Conservation (phyloP, 1,140 invertebrate genomes). For the Drosophila suzukii region DNA sequence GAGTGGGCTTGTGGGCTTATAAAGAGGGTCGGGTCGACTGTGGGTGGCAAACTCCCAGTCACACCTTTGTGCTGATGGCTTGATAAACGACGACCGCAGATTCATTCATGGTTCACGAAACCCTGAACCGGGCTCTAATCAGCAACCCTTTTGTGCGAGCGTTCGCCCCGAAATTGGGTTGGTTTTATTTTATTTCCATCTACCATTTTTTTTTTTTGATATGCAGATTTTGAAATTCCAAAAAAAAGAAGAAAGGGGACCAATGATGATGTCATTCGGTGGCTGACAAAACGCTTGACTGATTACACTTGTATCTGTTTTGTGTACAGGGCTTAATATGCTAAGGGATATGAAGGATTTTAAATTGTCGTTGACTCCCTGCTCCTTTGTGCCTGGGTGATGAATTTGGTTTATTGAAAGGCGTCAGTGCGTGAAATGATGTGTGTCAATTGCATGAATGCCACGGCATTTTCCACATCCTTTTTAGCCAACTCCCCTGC, state of each 20-base stretch:
- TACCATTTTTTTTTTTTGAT: constrained; percentile 57
- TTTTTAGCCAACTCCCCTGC: not conserved
- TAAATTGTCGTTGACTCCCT: constrained; percentile 73
- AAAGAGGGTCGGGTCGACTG: not conserved
- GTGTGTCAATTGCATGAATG: constrained; percentile 84
- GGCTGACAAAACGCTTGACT: constrained; percentile 84
- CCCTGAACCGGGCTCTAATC: constrained; percentile 65
- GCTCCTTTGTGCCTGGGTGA: constrained; percentile 53
- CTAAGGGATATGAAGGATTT: constrained; percentile 75
- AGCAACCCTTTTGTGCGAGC: constrained; percentile 68
- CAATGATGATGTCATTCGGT: constrained; percentile 69
- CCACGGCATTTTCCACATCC: constrained; percentile 16
- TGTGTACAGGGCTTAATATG: constrained; percentile 65
- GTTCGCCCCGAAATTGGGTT: constrained; percentile 49
- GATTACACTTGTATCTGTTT: constrained; percentile 84
- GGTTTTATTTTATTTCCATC: constrained; percentile 34
- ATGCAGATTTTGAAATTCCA: constrained; percentile 61
- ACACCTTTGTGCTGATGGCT: constrained; percentile 66
- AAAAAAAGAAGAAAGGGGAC: constrained; percentile 17
- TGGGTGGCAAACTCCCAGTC: constrained; percentile 32
- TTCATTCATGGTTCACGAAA: constrained; percentile 75
- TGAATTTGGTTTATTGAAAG: constrained; percentile 84
- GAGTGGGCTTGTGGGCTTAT: constrained; percentile 13
- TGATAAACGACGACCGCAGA: constrained; percentile 71
- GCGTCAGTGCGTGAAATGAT: constrained; percentile 85